A percentile compares a stretch with the other conserved stretches of the same genome.
These are phyloP conservation scores for Gadopsis marmoratus DNA, from an alignment of 2,797 vertebrate genomes.

Conservation along the genomic window DNA sequence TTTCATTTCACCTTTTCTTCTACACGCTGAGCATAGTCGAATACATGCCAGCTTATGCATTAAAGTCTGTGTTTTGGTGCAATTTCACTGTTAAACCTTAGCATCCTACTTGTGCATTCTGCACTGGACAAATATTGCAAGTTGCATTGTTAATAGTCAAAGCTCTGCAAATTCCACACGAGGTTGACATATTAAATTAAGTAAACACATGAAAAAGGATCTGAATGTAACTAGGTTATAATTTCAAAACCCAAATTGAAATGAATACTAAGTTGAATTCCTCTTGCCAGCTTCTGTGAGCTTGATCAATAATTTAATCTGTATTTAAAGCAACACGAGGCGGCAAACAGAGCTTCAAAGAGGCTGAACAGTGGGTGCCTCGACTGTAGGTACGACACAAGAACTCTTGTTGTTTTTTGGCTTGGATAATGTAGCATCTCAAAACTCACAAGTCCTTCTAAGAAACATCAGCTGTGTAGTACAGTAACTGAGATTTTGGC, in stretches of 20 bases:
- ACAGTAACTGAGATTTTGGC: neutral
- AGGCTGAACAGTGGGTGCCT: neutral
- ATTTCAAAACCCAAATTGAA: neutral
- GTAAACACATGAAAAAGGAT: neutral
- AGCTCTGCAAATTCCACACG: neutral
- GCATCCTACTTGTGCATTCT: neutral
- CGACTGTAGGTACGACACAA: neutral
- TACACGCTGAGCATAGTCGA: neutral
- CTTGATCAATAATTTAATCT: slow-evolving; percentile 37
- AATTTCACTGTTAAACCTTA: neutral
- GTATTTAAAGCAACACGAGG: slow-evolving; percentile 31
- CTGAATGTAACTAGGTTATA: slow-evolving; percentile 3
- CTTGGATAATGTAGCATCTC: neutral
- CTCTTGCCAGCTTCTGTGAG: slow-evolving; percentile 7
- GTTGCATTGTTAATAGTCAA: neutral
- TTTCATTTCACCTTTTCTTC: slow-evolving; percentile 5
- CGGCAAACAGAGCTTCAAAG: slow-evolving; percentile 41
- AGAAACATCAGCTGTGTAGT: slow-evolving; percentile 6
- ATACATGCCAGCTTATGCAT: neutral
- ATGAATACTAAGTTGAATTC: neutral
- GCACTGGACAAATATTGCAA: neutral
- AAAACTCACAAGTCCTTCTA: neutral
- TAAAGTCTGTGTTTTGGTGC: neutral
- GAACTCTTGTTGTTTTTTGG: neutral
- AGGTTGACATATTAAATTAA: neutral